These are phyloP conservation scores for Toxotes chatareus DNA, from an alignment of 2,113 vertebrate species.

Conservation along the genomic window DNA sequence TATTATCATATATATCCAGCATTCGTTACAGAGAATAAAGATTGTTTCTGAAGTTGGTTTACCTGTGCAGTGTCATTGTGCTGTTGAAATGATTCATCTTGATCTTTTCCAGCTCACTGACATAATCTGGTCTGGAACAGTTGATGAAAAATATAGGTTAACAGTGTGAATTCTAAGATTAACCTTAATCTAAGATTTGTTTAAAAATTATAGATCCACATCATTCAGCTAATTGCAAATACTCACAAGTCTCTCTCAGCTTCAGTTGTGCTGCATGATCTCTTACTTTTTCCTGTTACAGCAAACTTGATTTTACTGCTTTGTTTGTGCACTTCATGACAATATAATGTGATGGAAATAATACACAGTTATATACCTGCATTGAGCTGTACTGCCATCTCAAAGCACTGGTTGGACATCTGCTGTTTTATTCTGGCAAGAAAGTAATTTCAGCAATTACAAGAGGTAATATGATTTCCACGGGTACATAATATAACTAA, in stretches of 20 bases:
- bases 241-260: conserved; percentile 80
- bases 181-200: background rate
- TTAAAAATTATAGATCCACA: background rate
- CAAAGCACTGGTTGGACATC: conserved; percentile 85
- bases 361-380: conserved; percentile 65
- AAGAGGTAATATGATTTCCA: background rate
- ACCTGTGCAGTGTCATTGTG: conserved; percentile 83
- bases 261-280: conserved; percentile 68
- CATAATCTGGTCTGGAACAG: conserved; percentile 75
- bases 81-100: conserved; percentile 80
- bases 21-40: background rate
- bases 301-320: conserved; percentile 20
- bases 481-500: too few relatives aligned
- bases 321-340: background rate
- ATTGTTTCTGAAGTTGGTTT: background rate
- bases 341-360: background rate
- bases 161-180: background rate
- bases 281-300: conserved; percentile 69
- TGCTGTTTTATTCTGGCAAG: conserved; percentile 82
- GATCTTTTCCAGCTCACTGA: conserved; percentile 76
- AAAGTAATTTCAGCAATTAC: background rate
- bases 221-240: background rate
- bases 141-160: background rate
- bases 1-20: background rate
- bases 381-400: conserved; percentile 80